Percentiles rank a stretch among this genome's conserved stretches.
Evolutionary conservation across 2,888 invertebrate species (phyloP).

Genomic region (Megaustenia siamemsis): DNA sequence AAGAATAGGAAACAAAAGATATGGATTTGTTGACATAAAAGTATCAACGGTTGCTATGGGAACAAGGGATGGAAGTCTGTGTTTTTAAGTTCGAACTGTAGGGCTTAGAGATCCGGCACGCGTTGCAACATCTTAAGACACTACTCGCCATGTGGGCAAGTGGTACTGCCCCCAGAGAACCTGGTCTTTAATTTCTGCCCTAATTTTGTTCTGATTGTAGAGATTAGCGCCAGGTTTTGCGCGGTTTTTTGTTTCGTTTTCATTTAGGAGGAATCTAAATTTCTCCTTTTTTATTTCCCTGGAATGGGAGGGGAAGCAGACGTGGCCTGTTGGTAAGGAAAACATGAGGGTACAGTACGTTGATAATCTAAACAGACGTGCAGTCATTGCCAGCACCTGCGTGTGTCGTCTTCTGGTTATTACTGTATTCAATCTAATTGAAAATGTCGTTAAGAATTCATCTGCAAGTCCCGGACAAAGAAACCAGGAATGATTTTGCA

Average conservation of each 20-base stretch:
- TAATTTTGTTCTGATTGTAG: slow-evolving; percentile 27
- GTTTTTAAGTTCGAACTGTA: background rate
- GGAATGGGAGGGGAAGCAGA: background rate
- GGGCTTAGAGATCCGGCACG: slow-evolving; percentile 11
- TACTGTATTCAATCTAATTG: slow-evolving; percentile 47
- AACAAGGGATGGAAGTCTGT: background rate
- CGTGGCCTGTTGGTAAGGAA: slow-evolving; percentile 20
- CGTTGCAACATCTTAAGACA: slow-evolving; percentile 16
- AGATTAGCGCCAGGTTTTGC: slow-evolving; percentile 44
- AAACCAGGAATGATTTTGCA: slow-evolving; percentile 44
- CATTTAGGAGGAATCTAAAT: background rate
- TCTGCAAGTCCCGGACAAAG: slow-evolving; percentile 49
- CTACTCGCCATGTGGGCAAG: slow-evolving; percentile 34
- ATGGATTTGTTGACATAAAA: background rate
- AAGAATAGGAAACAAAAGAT: slow-evolving; percentile 3
- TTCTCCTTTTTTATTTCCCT: background rate
- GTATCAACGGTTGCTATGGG: background rate
- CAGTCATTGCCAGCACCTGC: slow-evolving; percentile 38
- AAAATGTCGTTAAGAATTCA: slow-evolving; percentile 52
- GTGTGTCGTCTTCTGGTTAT: slow-evolving; percentile 39
- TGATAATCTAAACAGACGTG: slow-evolving; percentile 45
- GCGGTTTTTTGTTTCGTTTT: slow-evolving; percentile 20
- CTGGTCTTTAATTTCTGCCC: slow-evolving; percentile 16
- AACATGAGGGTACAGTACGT: slow-evolving; percentile 23
- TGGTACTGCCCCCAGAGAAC: slow-evolving; percentile 29